These are phyloP conservation scores for Oostethus manadensis DNA, from an alignment of 2,113 vertebrate genomes.

Conservation along the genomic window DNA sequence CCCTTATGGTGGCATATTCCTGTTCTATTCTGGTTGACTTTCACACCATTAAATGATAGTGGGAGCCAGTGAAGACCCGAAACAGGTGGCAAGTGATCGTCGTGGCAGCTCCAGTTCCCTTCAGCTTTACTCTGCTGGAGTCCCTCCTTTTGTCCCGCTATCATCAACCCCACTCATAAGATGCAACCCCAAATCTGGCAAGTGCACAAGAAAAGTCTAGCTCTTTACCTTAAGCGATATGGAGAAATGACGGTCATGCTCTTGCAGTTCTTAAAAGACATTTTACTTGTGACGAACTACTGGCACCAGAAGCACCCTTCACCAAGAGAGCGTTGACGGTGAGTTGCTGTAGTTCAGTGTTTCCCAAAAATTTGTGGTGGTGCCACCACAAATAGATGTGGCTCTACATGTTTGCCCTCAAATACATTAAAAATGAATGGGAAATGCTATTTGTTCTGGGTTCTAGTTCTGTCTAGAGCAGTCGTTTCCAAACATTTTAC, in stretches of 20 bases:
- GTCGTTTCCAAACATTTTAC: too few species aligned
- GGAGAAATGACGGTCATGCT: slow-evolving; percentile 9
- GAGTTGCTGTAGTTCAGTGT: slow-evolving; percentile 55
- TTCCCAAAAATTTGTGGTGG: not conserved
- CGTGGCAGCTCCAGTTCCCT: slow-evolving; percentile 70
- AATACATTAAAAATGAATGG: too few species aligned
- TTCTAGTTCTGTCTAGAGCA: too few species aligned
- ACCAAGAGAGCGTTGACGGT: slow-evolving; percentile 79
- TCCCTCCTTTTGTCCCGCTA: slow-evolving; percentile 46
- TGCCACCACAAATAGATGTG: too few species aligned
- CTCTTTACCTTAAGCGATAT: not conserved
- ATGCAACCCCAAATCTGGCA: slow-evolving; percentile 84
- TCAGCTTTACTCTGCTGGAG: slow-evolving; percentile 54
- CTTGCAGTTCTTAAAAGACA: slow-evolving; percentile 74
- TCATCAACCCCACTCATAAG: slow-evolving; percentile 53
- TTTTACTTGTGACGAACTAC: slow-evolving; percentile 76
- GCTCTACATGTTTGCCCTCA: too few species aligned
- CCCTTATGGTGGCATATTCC: not conserved
- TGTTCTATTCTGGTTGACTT: not conserved
- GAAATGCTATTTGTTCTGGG: too few species aligned
- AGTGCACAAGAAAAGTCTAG: slow-evolving; percentile 19
- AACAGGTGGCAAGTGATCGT: slow-evolving; percentile 54
- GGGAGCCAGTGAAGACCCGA: slow-evolving; percentile 68
- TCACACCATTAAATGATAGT: slow-evolving; percentile 41
- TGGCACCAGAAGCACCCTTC: slow-evolving; percentile 77